Conservation (phyloP, 1,140 invertebrate genomes). For the Bombus sibiricus region DNA sequence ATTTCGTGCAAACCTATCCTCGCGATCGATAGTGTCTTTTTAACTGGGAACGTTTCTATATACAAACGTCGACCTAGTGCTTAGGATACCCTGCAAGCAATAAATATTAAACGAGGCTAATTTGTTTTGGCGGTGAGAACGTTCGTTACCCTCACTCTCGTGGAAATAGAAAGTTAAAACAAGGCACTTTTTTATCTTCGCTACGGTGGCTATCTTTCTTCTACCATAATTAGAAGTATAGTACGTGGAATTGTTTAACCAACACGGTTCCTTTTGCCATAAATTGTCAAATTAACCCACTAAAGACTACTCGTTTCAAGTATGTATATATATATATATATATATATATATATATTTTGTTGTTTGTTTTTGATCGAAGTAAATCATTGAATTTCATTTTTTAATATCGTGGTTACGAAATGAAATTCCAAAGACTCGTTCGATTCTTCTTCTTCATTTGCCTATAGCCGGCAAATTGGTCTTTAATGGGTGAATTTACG, state of each 20-base stretch:
- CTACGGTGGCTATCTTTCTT: background rate
- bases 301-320: background rate
- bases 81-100: slow-evolving; percentile 41
- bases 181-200: slow-evolving; percentile 14
- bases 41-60: background rate
- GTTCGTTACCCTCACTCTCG: background rate
- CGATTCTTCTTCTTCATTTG: background rate
- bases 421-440: background rate
- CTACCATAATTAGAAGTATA: background rate
- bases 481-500: background rate
- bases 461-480: background rate
- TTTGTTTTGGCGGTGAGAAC: slow-evolving; percentile 2
- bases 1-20: slow-evolving; percentile 4
- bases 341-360: too few species aligned
- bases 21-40: background rate
- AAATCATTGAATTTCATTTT: background rate
- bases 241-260: background rate
- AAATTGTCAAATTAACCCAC: background rate
- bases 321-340: background rate
- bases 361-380: background rate
- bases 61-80: slow-evolving; percentile 3
- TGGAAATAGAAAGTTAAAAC: background rate
- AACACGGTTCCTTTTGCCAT: background rate
- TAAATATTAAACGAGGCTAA: slow-evolving; percentile 46
- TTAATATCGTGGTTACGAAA: background rate